Conservation (phyloP, 2,797 vertebrate species). For the Amblyopsis hoosieri region DNA sequence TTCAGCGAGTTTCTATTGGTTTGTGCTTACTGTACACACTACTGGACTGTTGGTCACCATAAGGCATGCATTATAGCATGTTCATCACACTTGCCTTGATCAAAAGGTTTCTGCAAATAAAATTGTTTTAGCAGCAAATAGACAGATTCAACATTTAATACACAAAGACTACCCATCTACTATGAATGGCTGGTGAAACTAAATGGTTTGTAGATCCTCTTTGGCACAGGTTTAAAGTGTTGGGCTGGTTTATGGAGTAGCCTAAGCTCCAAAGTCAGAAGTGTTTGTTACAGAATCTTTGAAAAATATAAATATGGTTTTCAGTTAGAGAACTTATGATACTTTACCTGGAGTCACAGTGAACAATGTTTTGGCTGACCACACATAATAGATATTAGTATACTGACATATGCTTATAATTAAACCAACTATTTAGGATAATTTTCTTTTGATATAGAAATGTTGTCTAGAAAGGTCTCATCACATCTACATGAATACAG, state of each 20-base stretch:
- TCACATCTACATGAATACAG: not conserved
- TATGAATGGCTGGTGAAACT: not conserved
- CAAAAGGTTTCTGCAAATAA: not conserved
- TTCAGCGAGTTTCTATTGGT: constrained; percentile 13
- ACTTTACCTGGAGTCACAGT: too few species aligned
- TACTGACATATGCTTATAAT: not conserved
- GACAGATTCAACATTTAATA: not conserved
- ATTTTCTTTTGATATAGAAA: not conserved
- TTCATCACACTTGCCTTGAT: constrained; percentile 36
- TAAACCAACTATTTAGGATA: not conserved
- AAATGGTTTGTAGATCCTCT: not conserved
- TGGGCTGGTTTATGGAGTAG: constrained; percentile 3
- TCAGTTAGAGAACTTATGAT: not conserved
- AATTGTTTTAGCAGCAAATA: not conserved
- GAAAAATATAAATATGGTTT: constrained; percentile 14
- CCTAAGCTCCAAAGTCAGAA: constrained; percentile 14
- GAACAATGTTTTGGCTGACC: too few species aligned
- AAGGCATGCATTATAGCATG: constrained; percentile 49
- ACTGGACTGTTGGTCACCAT: constrained; percentile 17
- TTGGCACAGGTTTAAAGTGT: not conserved
- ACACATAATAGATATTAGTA: too few species aligned
- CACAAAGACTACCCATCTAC: not conserved
- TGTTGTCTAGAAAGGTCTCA: not conserved
- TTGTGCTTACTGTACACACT: constrained; percentile 20
- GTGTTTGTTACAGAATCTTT: constrained; percentile 6